Evolutionary conservation across 2,113 vertebrate species (phyloP).

Genomic region (Oryctolagus cuniculus): DNA sequence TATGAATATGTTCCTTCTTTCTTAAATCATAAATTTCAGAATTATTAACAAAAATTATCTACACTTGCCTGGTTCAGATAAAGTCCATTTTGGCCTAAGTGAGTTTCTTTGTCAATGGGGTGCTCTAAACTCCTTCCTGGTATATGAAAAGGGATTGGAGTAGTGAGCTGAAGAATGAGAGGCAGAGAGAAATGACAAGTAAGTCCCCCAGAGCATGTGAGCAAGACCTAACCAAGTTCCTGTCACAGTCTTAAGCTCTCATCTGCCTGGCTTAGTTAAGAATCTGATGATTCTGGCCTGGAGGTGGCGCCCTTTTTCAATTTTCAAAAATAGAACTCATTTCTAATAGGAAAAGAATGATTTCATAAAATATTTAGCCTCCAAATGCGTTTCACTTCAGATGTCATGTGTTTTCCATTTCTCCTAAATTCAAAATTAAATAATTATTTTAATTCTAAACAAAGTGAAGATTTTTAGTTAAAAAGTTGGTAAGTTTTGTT

Average conservation of each 20-base stretch:
- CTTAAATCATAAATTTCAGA: neutral
- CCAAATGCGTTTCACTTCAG: neutral
- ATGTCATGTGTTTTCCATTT: neutral
- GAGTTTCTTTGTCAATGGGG: neutral
- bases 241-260: neutral
- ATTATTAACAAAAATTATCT: neutral
- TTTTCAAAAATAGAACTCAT: neutral
- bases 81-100: neutral
- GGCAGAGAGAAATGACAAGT: neutral
- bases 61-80: neutral
- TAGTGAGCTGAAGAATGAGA: neutral
- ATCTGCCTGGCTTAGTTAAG: neutral
- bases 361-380: neutral
- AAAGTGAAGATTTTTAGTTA: neutral
- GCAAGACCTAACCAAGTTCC: neutral
- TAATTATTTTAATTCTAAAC: conserved; percentile 17
- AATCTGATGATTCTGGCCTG: neutral
- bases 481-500: neutral
- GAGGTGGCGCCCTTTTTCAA: neutral
- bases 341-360: neutral
- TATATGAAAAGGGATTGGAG: neutral
- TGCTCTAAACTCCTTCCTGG: neutral
- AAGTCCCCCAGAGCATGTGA: neutral
- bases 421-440: neutral
- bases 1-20: neutral